Evolutionary conservation across 2,888 invertebrate species (phyloP), one percentile per base, ranked within the genome.

Genomic region (Sphaerophoria taeniata): DNA sequence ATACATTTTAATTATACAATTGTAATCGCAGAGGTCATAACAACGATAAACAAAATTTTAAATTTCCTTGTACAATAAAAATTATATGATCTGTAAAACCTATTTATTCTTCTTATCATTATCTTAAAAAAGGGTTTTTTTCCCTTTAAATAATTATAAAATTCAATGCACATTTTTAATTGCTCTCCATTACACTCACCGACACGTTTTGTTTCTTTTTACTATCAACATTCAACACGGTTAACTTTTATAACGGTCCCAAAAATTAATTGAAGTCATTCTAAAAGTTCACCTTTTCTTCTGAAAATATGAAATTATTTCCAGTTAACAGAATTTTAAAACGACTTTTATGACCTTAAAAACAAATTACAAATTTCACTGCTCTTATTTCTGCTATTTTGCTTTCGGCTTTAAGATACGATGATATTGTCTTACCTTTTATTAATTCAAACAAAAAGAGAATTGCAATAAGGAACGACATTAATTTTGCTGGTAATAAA

Each of bases 241-340:
- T 24, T 24, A 24, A 31, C 7, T 39, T 60, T 60, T 24, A 43
- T 12, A 60, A 12, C 60, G 9, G 39, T 43, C 60, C 24, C 3
- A 12, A 60, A 43, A 43, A 24, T 60, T 60, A 43, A 60, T 60
- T 60, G 60, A 43, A 60, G 43, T 60, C 60, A 60, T 60, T 39
- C 24, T 39, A 24, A 43, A 43, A 39, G 39, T 24, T 60, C 5
- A 43, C 24, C 39, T 58, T 58, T 58, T 58, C 43, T 12, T 24
- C 16, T 58, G 11, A 0, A 6, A 39, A 9, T 39, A 24, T 16
- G 6, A 12, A 43, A 60, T n/a, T 6, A 12, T 60, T 24, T 39
- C 16, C 16, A 24, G 24, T 24, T 24, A 24, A 43, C 2, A 39
- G 58, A 58, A 39, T 58, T 24, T 11, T 36, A 39, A 58, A 58